Evolutionary conservation across 1,140 invertebrate species (phyloP).

Genomic region (Zaprionus inermis): DNA sequence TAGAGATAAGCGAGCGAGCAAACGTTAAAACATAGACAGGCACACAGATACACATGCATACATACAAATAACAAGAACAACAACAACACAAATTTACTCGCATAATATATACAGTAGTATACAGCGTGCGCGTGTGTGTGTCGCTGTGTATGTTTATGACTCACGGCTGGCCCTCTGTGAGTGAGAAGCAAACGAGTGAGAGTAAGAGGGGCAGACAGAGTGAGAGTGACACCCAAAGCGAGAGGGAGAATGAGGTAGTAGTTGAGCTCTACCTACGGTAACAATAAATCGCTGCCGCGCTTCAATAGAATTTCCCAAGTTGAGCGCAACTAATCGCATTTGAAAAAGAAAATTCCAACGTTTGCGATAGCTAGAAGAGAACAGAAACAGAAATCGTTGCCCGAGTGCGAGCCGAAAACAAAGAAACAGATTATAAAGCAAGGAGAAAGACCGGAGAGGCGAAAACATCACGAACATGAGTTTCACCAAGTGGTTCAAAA

Average conservation of each 20-base stretch:
- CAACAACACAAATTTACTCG: constrained; percentile 25
- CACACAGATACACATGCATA: constrained; percentile 28
- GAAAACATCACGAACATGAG: constrained; percentile 57
- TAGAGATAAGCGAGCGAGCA: constrained; percentile 64
- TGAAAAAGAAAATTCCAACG: constrained; percentile 65
- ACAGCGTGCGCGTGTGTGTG: constrained; percentile 54
- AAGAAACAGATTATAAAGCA: constrained; percentile 26
- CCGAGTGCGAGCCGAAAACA: background rate
- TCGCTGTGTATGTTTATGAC: constrained; percentile 62
- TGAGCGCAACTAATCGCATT: constrained; percentile 73
- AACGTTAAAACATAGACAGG: constrained; percentile 55
- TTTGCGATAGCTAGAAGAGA: constrained; percentile 9
- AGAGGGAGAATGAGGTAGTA: constrained; percentile 42
- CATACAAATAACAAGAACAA: constrained; percentile 14
- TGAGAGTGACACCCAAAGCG: constrained; percentile 23
- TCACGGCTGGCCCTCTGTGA: constrained; percentile 69
- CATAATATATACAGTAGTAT: constrained; percentile 26
- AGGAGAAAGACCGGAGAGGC: background rate
- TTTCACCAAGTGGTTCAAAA: constrained; percentile 76
- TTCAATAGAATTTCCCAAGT: constrained; percentile 71
- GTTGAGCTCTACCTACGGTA: constrained; percentile 67
- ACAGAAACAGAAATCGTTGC: background rate
- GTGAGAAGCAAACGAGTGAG: constrained; percentile 13
- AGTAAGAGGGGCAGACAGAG: constrained; percentile 22
- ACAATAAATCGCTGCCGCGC: constrained; percentile 56